Base-by-base conservation (phyloP, 2,888 invertebrate genomes). In the Parochlus steinenii region DNA sequence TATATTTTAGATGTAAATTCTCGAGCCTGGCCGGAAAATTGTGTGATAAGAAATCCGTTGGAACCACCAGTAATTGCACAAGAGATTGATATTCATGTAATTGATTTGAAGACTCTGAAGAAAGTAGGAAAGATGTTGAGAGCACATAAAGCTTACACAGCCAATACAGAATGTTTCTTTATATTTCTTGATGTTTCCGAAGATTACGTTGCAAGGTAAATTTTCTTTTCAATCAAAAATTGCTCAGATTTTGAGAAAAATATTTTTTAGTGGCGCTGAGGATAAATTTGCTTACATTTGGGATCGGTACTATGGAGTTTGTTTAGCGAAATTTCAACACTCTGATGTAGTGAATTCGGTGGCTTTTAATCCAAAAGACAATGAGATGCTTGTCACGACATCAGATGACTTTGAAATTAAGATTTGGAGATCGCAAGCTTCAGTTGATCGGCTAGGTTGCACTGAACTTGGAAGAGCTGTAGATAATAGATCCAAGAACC, bases 61-160 rank as follows among this genome's bases (percentile, higher is more conserved):
- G 71, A 76, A 48, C 83, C 83, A 8, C 83, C 85, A 0, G 82
- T 82, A 1, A 81, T 83, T 44, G 82, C 83, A 8, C 77, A 81
- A 56, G 81, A 83, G 62, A 82, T 85, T 33, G 83, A 85, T 49
- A 78, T 86, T 44, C 83, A 83, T 48, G 82, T 85, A 1, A 82
- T 85, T 45, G 85, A 86, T 58, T 61, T 86, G 43, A 68, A 71
- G 39, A 79, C 74, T 0, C 59, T 83, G 40, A 71, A 74, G 48
- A 70, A 71, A 52, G 78, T 82, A 4, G 83, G 82, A 4, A 76
- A 71, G 38, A 79, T 82, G 74, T 54, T 80, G 18, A 62, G 78
- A 39, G 69, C 80, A 2, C 83, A 83, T 53, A 77, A 77, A 51
- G 82, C 81, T 1, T 86, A 78, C 51, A 83, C 83, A 3, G 74